Evolutionary conservation across 2,888 invertebrate species (phyloP), one percentile per base, ranked within the genome.

Genomic region (Cosmorhoe ocellata): DNA sequence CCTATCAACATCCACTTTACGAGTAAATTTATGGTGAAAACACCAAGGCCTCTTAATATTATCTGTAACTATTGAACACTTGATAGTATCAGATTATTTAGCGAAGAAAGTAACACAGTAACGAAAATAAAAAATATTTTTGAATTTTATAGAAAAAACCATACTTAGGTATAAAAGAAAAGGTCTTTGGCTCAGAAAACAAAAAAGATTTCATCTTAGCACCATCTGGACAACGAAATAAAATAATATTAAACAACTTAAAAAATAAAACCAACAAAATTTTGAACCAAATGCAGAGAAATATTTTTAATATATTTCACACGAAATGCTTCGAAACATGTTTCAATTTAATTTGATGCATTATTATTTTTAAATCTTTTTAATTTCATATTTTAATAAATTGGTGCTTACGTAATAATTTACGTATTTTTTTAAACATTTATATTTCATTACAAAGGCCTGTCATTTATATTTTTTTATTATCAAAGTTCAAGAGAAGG

Each of bases 181-280:
- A 43, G 79, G 79, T 88, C 88, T 89, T 89, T 89, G 88, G 89
- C 76, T 84, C 84, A 81, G 80, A 80, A 76, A 70, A 53, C 7
- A 46, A 56, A 67, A 74, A 78, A 79, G 74, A 77, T 81, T 81
- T 79, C 69, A 81, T 81, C 79, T 81, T 68, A 89, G 89, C 89
- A 89, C 89, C 89, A 84, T 81, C 74, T 76, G 78, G 79, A 80
- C 69, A 70, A 79, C 71, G 65, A 71, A 67, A 64, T 66, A 63
- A 64, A 59, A 63, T 58, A 61, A 64, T n/a, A n/a, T n/a, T n/a
- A 67, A 61, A 63, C 49, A 58, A 61, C 59, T 60, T 65, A 58
- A 58, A 65, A 64, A 65, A 59, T 54, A 61, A 64, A 65, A 62
- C 55, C 58, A 69, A 68, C 61, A 68, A 67, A 63, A 66, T 22